Evolutionary conservation across 2,888 invertebrate species (phyloP).

Genomic region (Rapana venosa): DNA sequence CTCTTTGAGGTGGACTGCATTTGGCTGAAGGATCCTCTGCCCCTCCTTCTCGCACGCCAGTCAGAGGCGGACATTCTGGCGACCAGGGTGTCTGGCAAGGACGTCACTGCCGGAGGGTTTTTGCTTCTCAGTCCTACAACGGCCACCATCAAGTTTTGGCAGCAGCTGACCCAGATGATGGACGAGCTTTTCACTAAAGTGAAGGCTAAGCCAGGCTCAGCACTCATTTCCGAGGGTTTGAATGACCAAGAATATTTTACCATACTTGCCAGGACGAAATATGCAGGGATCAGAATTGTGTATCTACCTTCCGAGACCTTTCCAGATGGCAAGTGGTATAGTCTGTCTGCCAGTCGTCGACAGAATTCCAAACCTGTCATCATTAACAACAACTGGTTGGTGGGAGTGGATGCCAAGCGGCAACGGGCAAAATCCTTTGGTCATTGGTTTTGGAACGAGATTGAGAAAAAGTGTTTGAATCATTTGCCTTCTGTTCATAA

Average conservation of each 20-base stretch:
- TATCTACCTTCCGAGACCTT: constrained; percentile 55
- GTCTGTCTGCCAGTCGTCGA: constrained; percentile 33
- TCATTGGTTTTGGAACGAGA: constrained; percentile 65
- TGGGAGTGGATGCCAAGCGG: constrained; percentile 60
- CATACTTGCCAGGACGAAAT: constrained; percentile 52
- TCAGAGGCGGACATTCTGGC: constrained; percentile 57
- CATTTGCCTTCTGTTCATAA: constrained; percentile 33
- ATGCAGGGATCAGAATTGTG: constrained; percentile 54
- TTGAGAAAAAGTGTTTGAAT: constrained; percentile 35
- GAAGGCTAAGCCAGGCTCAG: constrained; percentile 43
- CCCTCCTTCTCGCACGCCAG: constrained; percentile 41
- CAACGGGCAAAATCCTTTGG: constrained; percentile 62
- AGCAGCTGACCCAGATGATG: constrained; percentile 57
- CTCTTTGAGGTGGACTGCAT: constrained; percentile 68
- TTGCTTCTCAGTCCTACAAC: constrained; percentile 59
- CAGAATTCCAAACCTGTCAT: constrained; percentile 53
- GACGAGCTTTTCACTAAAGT: constrained; percentile 51
- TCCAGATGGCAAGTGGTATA: constrained; percentile 68
- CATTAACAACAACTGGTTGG: constrained; percentile 66
- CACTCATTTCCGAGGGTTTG: constrained; percentile 55
- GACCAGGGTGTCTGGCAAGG: constrained; percentile 52
- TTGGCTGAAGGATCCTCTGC: constrained; percentile 62
- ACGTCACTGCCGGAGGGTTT: constrained; percentile 61
- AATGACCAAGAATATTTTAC: constrained; percentile 65
- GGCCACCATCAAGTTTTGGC: constrained; percentile 57